phyloP scores from a whole-genome alignment of 2,113 vertebrate species.

The Ondatra zibethicus region DNA sequence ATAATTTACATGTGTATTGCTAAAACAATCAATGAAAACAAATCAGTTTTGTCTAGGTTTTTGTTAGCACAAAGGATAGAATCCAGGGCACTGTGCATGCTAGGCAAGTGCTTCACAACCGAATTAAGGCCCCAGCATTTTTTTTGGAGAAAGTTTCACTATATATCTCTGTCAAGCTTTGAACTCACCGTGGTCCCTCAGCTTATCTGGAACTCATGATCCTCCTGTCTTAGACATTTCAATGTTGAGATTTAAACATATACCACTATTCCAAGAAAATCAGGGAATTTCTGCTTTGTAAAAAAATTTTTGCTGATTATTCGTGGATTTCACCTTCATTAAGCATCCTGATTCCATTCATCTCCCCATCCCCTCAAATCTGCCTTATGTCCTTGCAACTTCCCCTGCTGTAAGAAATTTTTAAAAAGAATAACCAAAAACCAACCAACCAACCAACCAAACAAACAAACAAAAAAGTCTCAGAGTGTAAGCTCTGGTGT shows the following conservation, averaged over 20 bases:
- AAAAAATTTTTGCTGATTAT: neutral
- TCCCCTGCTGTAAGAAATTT: too few relatives aligned
- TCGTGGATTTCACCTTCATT: neutral
- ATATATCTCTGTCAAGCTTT: neutral
- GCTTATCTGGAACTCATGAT: neutral
- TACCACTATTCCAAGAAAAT: neutral
- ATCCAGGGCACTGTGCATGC: neutral
- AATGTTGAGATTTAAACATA: neutral
- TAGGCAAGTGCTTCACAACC: too few relatives aligned
- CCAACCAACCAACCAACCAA: neutral
- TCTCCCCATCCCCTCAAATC: neutral
- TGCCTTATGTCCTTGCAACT: neutral
- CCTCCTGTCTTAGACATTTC: neutral
- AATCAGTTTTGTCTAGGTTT: neutral
- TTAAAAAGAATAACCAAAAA: neutral
- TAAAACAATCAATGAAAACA: constrained; percentile 20
- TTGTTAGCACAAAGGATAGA: neutral
- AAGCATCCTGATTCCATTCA: neutral
- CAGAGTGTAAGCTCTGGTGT: neutral
- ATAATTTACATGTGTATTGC: neutral
- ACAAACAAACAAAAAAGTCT: neutral
- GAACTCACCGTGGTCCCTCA: neutral
- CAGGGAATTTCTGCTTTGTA: neutral
- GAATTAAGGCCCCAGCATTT: neutral
- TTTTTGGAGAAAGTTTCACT: neutral